Evolutionary conservation across 2,888 invertebrate genomes (phyloP).

Genomic region (Tipula confusa): DNA sequence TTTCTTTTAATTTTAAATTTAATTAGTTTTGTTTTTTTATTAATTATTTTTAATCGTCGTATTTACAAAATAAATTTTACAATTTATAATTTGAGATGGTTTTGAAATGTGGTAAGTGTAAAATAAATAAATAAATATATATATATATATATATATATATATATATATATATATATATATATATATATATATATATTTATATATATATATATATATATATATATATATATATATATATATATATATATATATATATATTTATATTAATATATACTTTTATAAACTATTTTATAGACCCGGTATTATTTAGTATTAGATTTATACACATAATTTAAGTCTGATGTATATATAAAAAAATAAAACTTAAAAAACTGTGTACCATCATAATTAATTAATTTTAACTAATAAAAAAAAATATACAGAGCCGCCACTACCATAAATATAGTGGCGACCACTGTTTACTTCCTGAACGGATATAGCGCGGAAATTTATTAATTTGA

Average conservation of each 20-base stretch:
- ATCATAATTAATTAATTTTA: neutral
- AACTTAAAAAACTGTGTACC: neutral
- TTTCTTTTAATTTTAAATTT: conserved; percentile 15
- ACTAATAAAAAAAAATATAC: neutral
- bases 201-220: too few species aligned
- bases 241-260: too few species aligned
- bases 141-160: too few species aligned
- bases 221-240: too few species aligned
- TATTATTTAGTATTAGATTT: neutral
- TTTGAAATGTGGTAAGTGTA: neutral
- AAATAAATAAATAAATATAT: neutral
- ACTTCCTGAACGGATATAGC: neutral
- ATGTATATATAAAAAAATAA: neutral
- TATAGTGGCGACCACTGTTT: neutral
- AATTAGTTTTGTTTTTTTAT: conserved; percentile 27
- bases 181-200: too few species aligned
- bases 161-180: too few species aligned
- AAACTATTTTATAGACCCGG: neutral
- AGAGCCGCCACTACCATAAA: neutral
- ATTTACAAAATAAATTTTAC: neutral
- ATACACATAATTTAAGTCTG: neutral
- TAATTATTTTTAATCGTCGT: neutral
- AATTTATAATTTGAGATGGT: neutral
- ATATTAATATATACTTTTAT: too few species aligned
- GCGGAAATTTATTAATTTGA: neutral